Conservation (phyloP, 92 coral and sea anemone species). For the Palythoa grandis region DNA sequence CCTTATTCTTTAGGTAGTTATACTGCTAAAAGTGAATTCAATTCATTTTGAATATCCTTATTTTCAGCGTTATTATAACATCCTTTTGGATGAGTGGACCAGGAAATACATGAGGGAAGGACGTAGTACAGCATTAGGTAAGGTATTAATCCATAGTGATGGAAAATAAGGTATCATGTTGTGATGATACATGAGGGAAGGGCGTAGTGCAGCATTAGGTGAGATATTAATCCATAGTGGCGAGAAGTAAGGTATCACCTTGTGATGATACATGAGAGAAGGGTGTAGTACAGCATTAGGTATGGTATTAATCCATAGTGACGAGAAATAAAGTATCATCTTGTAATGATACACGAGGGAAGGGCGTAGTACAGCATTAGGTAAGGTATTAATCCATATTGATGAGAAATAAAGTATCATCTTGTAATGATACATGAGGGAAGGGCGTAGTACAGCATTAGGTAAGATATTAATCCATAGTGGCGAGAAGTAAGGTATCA, state of each 20-base stretch:
- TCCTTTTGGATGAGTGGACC: constrained; percentile 95
- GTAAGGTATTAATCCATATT: constrained; percentile 31
- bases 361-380: constrained; percentile 90
- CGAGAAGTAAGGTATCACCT: too few species aligned
- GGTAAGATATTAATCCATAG: neutral
- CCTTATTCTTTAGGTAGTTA: neutral
- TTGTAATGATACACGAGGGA: constrained; percentile 76
- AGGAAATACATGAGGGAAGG: constrained; percentile 97
- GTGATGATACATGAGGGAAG: neutral
- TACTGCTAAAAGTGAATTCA: neutral
- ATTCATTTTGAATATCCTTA: neutral
- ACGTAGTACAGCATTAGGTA: constrained; percentile 89
- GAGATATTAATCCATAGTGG: too few species aligned
- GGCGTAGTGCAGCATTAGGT: too few species aligned
- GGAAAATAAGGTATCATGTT: neutral
- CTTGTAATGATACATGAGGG: neutral
- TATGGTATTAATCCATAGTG: too few species aligned
- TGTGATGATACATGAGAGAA: too few species aligned
- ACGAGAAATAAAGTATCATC: too few species aligned
- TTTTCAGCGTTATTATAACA: constrained; percentile 85
- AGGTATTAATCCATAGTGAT: neutral
- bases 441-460: too few species aligned
- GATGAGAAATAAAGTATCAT: neutral
- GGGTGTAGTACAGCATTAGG: too few species aligned
- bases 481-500: too few species aligned